Evolutionary conservation across 2,113 vertebrate genomes (phyloP).

Genomic region (Plotosus lineatus): DNA sequence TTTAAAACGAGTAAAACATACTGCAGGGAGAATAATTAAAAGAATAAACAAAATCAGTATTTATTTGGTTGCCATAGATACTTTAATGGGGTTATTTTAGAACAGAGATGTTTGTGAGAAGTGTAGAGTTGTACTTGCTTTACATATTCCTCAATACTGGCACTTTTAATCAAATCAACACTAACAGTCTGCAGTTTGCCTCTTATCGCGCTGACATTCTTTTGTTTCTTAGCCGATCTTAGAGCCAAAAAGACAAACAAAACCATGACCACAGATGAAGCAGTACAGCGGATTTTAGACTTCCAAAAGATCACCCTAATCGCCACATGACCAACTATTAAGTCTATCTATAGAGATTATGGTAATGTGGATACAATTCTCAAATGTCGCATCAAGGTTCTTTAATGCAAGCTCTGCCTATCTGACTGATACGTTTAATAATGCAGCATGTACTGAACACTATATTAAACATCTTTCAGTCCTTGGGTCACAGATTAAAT

Average conservation of each 20-base stretch:
- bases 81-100: conserved; percentile 52
- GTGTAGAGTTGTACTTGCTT: conserved; percentile 60
- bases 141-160: conserved; percentile 59
- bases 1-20: conserved; percentile 60
- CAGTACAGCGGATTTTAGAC: not conserved
- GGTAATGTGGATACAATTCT: not conserved
- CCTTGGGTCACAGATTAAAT: conserved; percentile 48
- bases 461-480: conserved; percentile 21
- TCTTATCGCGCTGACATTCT: conserved; percentile 56
- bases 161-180: conserved; percentile 61
- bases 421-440: not conserved
- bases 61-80: conserved; percentile 56
- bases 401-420: conserved; percentile 3
- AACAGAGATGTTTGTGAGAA: conserved; percentile 59
- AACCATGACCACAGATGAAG: conserved; percentile 31
- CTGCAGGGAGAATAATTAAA: conserved; percentile 65
- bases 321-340: not conserved
- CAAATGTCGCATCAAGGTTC: not conserved
- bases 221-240: conserved; percentile 60
- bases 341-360: not conserved
- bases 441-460: not conserved
- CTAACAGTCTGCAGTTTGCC: conserved; percentile 60
- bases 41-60: conserved; percentile 60
- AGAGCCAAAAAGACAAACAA: conserved; percentile 8
- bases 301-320: not conserved